Conservation (phyloP, 2,888 invertebrate genomes). For the Melanostoma scalare region DNA sequence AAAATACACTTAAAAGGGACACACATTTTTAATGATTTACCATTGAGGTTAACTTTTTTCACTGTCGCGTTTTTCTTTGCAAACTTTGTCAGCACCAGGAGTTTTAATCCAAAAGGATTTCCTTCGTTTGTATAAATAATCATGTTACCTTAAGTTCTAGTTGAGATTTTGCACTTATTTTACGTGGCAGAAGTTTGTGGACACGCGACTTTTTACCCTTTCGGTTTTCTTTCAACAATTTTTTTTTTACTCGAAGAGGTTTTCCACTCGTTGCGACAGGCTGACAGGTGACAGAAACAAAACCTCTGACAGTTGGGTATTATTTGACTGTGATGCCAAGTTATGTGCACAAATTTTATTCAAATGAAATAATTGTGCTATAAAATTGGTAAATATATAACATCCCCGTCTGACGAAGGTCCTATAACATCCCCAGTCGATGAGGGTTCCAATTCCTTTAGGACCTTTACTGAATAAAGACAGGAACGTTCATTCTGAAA, state of each 20-base stretch:
- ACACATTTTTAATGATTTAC: constrained; percentile 81
- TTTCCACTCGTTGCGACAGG: neutral
- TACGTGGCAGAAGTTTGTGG: constrained; percentile 57
- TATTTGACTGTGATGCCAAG: constrained; percentile 5
- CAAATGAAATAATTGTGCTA: no score
- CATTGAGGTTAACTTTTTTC: constrained; percentile 85
- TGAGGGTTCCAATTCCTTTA: no score
- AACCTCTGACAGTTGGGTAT: no score
- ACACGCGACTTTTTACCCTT: constrained; percentile 42
- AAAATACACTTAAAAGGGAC: constrained; percentile 11
- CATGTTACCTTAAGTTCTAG: constrained; percentile 81
- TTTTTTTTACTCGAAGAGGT: neutral
- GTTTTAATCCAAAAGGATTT: constrained; percentile 89
- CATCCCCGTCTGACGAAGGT: no score
- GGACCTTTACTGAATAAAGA: no score
- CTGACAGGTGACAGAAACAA: neutral
- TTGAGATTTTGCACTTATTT: constrained; percentile 26
- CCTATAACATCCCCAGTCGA: no score
- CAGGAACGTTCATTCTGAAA: no score
- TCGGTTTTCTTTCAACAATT: constrained; percentile 27
- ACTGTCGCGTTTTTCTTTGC: constrained; percentile 84
- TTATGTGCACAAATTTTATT: no score
- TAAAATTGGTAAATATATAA: no score
- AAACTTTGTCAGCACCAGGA: constrained; percentile 87
- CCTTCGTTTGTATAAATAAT: constrained; percentile 89